A percentile compares a stretch with the other conserved stretches of the same genome.
Evolutionary conservation across 2,113 vertebrate genomes (phyloP).

Genomic region (Bubalus kerabau): DNA sequence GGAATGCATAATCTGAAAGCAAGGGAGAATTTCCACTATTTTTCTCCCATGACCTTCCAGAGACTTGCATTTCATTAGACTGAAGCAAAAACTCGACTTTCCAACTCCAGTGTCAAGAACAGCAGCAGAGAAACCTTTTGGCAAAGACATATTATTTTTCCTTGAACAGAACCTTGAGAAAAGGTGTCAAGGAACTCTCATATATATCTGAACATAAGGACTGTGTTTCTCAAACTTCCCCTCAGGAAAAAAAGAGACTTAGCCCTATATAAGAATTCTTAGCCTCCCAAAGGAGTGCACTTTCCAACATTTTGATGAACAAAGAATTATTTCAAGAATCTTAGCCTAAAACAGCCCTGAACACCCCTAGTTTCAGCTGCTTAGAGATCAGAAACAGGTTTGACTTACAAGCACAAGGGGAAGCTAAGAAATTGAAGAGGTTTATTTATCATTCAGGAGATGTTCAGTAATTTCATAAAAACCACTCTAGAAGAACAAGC

Average conservation of each 20-base stretch:
- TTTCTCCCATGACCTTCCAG: slow-evolving; percentile 65
- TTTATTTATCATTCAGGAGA: not conserved
- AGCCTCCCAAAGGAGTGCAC: not conserved
- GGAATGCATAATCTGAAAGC: slow-evolving; percentile 31
- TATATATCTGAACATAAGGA: not conserved
- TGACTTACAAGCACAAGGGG: not conserved
- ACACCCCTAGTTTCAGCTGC: not conserved
- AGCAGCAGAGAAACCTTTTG: not conserved
- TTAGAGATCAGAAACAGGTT: not conserved
- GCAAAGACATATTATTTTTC: not conserved
- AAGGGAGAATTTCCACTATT: slow-evolving; percentile 32
- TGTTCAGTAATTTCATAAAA: not conserved
- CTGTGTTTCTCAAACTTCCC: not conserved
- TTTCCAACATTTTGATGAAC: not conserved
- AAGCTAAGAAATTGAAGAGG: not conserved
- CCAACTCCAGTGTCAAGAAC: not conserved
- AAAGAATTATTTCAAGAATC: not conserved
- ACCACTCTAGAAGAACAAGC: not conserved
- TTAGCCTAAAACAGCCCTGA: not conserved
- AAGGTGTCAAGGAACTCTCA: not conserved
- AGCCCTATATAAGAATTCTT: not conserved
- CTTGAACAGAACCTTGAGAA: not conserved
- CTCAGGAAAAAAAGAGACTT: not conserved
- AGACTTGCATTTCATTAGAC: not conserved
- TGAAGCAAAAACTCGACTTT: slow-evolving; percentile 7